A percentile compares a stretch with the other conserved stretches of the same genome.
Evolutionary conservation across 2,113 vertebrate species (phyloP).

Genomic region (Okapia johnstoni): DNA sequence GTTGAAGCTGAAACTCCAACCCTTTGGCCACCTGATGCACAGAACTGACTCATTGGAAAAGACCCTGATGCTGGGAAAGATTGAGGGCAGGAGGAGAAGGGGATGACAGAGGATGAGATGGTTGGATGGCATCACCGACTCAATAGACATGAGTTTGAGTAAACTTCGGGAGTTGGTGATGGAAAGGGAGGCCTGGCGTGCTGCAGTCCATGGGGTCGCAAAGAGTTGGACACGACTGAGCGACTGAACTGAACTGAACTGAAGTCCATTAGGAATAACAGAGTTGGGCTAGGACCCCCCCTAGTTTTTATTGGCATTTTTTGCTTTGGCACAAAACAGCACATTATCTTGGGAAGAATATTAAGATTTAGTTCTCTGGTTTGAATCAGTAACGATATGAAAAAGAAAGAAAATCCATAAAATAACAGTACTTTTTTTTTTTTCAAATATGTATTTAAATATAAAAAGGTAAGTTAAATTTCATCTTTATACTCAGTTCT

Average conservation of each 20-base stretch:
- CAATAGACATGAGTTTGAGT: not conserved
- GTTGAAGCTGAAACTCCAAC: not conserved
- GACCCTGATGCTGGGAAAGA: not conserved
- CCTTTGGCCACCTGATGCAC: not conserved
- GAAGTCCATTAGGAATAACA: not conserved
- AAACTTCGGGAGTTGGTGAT: not conserved
- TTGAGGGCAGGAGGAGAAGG: not conserved
- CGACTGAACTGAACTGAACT: not conserved
- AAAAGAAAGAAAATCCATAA: slow-evolving; percentile 7
- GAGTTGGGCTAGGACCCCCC: not conserved
- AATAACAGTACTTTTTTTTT: not conserved
- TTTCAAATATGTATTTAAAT: not conserved
- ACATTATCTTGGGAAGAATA: not conserved
- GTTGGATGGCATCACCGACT: not conserved
- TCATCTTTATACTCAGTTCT: not conserved
- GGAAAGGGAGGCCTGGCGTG: not conserved
- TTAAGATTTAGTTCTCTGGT: not conserved
- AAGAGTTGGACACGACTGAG: not conserved
- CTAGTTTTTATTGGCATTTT: not conserved
- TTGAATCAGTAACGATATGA: not conserved
- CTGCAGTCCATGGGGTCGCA: not conserved
- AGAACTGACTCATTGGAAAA: not conserved
- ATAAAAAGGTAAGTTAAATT: slow-evolving; percentile 19
- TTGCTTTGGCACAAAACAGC: not conserved
- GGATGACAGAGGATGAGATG: not conserved